Evolutionary conservation across 2,888 invertebrate species (phyloP).

Genomic region (Parascotia fuliginaria): DNA sequence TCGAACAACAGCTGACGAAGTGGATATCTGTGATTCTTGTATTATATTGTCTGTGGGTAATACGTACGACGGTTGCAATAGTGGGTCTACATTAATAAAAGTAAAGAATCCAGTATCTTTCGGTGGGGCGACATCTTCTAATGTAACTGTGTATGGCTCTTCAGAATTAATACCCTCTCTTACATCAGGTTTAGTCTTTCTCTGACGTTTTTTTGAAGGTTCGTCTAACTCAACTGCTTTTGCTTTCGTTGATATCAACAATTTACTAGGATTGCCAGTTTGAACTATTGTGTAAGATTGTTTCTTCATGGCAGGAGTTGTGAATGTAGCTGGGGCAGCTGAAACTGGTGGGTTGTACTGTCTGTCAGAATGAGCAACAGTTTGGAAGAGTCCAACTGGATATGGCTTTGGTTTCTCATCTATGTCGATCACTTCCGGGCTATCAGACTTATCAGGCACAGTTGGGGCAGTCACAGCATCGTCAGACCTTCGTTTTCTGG

Average conservation of each 20-base stretch:
- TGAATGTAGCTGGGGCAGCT: slow-evolving; percentile 48
- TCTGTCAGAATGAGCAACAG: slow-evolving; percentile 53
- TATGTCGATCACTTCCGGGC: slow-evolving; percentile 47
- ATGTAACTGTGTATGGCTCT: slow-evolving; percentile 60
- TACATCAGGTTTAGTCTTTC: slow-evolving; percentile 49
- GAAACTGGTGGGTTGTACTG: slow-evolving; percentile 29
- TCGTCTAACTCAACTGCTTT: slow-evolving; percentile 48
- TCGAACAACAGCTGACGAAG: slow-evolving; percentile 59
- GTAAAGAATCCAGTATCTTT: slow-evolving; percentile 72
- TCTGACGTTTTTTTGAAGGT: slow-evolving; percentile 55
- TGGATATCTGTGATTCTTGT: slow-evolving; percentile 79
- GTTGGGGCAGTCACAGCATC: slow-evolving; percentile 15
- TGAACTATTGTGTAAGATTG: slow-evolving; percentile 78
- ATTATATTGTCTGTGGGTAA: slow-evolving; percentile 75
- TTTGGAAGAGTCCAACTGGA: slow-evolving; percentile 76
- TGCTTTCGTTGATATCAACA: slow-evolving; percentile 77
- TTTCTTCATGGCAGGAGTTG: slow-evolving; percentile 75
- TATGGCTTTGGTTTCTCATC: slow-evolving; percentile 62
- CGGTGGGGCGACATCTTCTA: slow-evolving; percentile 58
- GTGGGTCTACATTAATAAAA: slow-evolving; percentile 78
- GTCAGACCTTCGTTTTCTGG: slow-evolving; percentile 29
- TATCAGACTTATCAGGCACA: slow-evolving; percentile 13
- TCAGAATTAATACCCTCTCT: slow-evolving; percentile 24
- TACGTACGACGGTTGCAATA: slow-evolving; percentile 74
- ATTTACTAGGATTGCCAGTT: slow-evolving; percentile 77